A percentile compares a stretch with the other conserved stretches of the same genome.
These are phyloP conservation scores for Leucophenga varia DNA, from an alignment of 1,140 invertebrate species.

Conservation along the genomic window DNA sequence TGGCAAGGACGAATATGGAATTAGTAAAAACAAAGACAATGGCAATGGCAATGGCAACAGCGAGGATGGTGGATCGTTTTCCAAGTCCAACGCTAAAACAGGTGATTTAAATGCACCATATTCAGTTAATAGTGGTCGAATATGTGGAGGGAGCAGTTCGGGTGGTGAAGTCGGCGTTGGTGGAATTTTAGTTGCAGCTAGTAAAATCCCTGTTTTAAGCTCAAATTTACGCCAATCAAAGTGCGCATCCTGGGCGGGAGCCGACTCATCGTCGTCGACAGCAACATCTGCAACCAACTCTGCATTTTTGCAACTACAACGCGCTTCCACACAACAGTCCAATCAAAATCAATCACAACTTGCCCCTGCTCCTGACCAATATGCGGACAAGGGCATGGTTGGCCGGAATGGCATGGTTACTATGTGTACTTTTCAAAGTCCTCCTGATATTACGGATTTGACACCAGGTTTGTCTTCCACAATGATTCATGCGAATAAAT, in stretches of 20 bases:
- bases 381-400: slow-evolving; percentile 10
- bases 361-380: too few species aligned
- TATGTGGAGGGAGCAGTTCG: slow-evolving; percentile 1
- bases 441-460: slow-evolving; percentile 45
- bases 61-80: slow-evolving; percentile 39
- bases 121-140: not conserved
- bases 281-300: not conserved
- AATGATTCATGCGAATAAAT: too few species aligned
- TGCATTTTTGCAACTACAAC: too few species aligned
- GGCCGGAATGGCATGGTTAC: slow-evolving; percentile 13
- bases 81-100: slow-evolving; percentile 18
- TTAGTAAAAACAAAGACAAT: not conserved
- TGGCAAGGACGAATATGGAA: too few species aligned
- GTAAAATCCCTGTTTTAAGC: slow-evolving; percentile 49
- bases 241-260: slow-evolving; percentile 62
- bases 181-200: slow-evolving; percentile 17
- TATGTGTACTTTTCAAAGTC: slow-evolving; percentile 27
- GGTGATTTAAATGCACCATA: slow-evolving; percentile 3
- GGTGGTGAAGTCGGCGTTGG: slow-evolving; percentile 27
- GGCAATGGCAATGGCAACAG: slow-evolving; percentile 10
- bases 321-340: too few species aligned
- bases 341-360: too few species aligned
- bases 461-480: slow-evolving; percentile 57
- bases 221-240: slow-evolving; percentile 56
- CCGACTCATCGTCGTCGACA: slow-evolving; percentile 28